Conservation (phyloP, 2,888 invertebrate genomes). For the Loripinus fragilis region DNA sequence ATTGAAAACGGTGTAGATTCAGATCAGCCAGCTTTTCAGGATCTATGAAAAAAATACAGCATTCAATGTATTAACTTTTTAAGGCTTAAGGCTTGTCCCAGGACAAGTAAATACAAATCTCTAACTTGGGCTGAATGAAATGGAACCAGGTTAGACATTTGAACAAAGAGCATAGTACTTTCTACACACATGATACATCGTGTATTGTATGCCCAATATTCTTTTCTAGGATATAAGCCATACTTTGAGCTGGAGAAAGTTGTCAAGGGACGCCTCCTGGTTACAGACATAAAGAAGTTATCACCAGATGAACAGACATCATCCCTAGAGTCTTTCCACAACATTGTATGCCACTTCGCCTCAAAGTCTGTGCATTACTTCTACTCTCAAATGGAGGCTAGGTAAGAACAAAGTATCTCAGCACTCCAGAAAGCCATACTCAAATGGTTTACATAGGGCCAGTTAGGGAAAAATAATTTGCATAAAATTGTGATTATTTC, state of each 20-base stretch:
- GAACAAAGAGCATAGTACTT: too few relatives aligned
- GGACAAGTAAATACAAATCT: too few relatives aligned
- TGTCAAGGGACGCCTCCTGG: neutral
- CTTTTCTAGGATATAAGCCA: constrained; percentile 34
- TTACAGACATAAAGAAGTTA: constrained; percentile 44
- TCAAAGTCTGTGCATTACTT: constrained; percentile 46
- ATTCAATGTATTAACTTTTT: too few relatives aligned
- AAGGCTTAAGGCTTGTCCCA: too few relatives aligned
- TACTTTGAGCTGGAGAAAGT: constrained; percentile 27
- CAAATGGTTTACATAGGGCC: neutral
- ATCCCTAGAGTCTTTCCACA: constrained; percentile 47
- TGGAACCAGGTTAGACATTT: too few relatives aligned
- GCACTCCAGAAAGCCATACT: neutral
- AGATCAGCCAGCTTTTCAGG: too few relatives aligned
- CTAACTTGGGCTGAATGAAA: too few relatives aligned
- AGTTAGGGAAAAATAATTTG: neutral
- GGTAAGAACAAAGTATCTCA: constrained; percentile 12
- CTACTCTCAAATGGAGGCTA: constrained; percentile 41
- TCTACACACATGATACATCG: too few relatives aligned
- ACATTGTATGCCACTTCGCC: constrained; percentile 48
- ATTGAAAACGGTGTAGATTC: too few relatives aligned
- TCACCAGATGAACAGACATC: constrained; percentile 57
- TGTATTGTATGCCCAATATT: too few relatives aligned
- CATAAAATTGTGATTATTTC: neutral
- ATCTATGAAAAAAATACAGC: too few relatives aligned